Conservation (phyloP, 2,888 invertebrate species). For the Drosophila cognata region DNA sequence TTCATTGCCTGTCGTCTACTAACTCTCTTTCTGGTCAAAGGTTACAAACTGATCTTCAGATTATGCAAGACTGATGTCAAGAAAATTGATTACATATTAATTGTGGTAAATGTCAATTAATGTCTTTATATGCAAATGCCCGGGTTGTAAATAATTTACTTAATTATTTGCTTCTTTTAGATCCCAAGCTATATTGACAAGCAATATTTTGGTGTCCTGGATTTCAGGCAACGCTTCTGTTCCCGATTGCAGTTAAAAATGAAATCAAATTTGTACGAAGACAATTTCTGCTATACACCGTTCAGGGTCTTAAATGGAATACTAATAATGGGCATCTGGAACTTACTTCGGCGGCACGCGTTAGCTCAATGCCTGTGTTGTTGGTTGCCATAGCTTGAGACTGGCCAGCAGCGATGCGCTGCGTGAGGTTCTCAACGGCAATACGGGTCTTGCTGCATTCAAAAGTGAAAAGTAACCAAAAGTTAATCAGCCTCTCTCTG, state of each 20-base stretch:
- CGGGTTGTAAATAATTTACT: background rate
- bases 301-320: background rate
- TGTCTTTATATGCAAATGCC: background rate
- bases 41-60: background rate
- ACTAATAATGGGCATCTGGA: background rate
- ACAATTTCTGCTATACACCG: background rate
- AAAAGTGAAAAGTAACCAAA: constrained; percentile 14
- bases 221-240: background rate
- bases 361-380: constrained; percentile 92
- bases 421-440: constrained; percentile 89
- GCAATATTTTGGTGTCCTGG: background rate
- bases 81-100: background rate
- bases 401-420: constrained; percentile 88
- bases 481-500: background rate
- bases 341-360: constrained; percentile 90
- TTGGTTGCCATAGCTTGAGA: constrained; percentile 94
- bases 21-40: background rate
- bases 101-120: background rate
- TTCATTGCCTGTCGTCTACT: background rate
- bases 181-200: background rate
- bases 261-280: background rate
- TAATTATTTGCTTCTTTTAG: background rate
- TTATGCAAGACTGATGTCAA: too few species aligned
- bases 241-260: background rate
- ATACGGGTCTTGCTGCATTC: constrained; percentile 88